phyloP scores from a whole-genome alignment of 1,140 invertebrate genomes.

The Penaeus vannamei region DNA sequence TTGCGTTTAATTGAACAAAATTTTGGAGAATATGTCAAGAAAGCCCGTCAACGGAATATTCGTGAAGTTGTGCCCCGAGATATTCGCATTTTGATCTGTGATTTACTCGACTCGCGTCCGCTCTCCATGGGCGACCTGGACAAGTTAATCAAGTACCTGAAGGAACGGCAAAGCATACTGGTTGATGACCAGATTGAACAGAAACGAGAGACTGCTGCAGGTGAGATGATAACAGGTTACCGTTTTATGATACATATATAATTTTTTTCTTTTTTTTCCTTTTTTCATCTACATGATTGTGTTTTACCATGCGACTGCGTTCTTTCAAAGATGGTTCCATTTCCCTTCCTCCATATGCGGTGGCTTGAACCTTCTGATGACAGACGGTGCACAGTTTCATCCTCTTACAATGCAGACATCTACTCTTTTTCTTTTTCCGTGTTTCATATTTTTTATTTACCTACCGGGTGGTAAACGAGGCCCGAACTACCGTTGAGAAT shows the following conservation, averaged over 20 bases:
- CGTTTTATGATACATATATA: background rate
- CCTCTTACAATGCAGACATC: no score
- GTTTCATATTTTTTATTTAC: no score
- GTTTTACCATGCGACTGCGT: no score
- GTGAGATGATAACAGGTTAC: conserved; percentile 49
- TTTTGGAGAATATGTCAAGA: conserved; percentile 82
- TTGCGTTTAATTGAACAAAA: conserved; percentile 84
- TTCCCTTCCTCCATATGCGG: no score
- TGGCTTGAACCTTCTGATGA: no score
- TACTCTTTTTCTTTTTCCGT: no score
- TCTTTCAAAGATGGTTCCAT: no score
- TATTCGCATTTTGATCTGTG: conserved; percentile 67
- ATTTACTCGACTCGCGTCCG: conserved; percentile 67
- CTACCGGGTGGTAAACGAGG: no score
- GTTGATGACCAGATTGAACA: conserved; percentile 68
- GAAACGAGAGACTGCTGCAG: conserved; percentile 68
- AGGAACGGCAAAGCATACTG: conserved; percentile 67
- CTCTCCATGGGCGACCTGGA: conserved; percentile 68
- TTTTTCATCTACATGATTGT: background rate
- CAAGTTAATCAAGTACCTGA: conserved; percentile 68
- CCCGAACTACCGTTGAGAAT: no score
- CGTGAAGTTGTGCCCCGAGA: conserved; percentile 67
- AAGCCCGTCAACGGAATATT: conserved; percentile 66
- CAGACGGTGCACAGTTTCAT: no score
- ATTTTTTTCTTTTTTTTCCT: conserved; percentile 7